phyloP scores from a whole-genome alignment of 2,888 invertebrate species.

The Cantharis rufa region DNA sequence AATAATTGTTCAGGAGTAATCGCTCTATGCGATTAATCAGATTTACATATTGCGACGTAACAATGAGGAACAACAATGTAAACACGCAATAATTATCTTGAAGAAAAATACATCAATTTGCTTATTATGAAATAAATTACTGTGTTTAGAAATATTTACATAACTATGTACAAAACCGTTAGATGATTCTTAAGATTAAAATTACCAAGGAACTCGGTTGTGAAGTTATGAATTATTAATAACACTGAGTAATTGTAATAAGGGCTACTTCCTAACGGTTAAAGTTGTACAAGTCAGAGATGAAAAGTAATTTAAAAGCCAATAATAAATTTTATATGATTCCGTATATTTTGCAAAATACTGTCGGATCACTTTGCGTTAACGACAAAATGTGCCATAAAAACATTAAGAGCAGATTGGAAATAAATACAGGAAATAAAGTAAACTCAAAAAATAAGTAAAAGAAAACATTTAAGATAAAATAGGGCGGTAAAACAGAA shows the following conservation, averaged over 20 bases:
- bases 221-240: background rate
- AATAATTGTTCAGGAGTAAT: background rate
- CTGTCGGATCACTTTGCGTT: background rate
- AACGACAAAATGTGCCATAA: background rate
- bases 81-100: background rate
- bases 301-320: background rate
- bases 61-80: background rate
- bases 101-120: background rate
- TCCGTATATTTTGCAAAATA: background rate
- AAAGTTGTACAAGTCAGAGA: background rate
- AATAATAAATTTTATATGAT: background rate
- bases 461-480: background rate
- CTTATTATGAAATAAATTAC: background rate
- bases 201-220: background rate
- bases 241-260: background rate
- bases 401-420: background rate
- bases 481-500: background rate
- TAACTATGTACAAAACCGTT: background rate
- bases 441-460: background rate
- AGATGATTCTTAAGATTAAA: background rate
- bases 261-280: background rate
- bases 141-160: background rate
- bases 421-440: background rate
- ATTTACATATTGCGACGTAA: background rate
- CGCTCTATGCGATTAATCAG: background rate